Percentiles rank a stretch among this genome's conserved stretches.
These are phyloP conservation scores for Eremophila alpestris DNA, from an alignment of 2,797 vertebrate species.

Conservation along the genomic window DNA sequence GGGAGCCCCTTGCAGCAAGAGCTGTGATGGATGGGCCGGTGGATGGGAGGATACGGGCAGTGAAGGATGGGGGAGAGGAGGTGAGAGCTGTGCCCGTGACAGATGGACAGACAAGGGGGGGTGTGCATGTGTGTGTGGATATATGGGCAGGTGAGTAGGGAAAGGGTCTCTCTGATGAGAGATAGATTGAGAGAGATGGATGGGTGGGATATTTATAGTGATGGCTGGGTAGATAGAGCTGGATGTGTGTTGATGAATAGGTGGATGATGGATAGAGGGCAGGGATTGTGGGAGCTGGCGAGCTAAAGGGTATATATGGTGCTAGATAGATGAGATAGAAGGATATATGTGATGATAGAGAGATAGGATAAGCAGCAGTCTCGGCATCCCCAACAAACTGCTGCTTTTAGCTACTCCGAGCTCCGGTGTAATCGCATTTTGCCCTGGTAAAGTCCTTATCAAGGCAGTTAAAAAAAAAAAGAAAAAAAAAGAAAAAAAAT, in stretches of 20 bases:
- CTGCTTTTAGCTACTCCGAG: constrained; percentile 8
- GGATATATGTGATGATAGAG: constrained; percentile 51
- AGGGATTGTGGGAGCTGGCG: constrained; percentile 34
- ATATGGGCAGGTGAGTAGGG: not conserved
- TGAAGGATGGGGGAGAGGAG: not conserved
- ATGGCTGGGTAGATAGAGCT: constrained; percentile 59
- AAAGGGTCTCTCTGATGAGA: constrained; percentile 49
- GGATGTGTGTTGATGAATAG: constrained; percentile 65
- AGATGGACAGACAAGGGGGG: not conserved
- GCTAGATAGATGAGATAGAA: constrained; percentile 63
- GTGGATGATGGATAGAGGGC: constrained; percentile 70
- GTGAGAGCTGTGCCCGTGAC: not conserved
- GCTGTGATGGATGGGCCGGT: not conserved
- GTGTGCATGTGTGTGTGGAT: not conserved
- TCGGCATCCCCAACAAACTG: not conserved
- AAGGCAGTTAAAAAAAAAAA: not conserved
- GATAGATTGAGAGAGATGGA: constrained; percentile 54
- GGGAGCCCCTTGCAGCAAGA: not conserved
- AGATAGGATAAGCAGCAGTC: constrained; percentile 21
- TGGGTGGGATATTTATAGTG: constrained; percentile 71
- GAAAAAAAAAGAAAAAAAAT: not conserved
- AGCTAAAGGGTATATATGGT: constrained; percentile 55
- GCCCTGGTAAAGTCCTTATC: constrained; percentile 50
- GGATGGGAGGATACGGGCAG: not conserved
- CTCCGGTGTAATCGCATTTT: constrained; percentile 16